A percentile compares a stretch with the other conserved stretches of the same genome.
phyloP scores from a whole-genome alignment of 2,888 invertebrate genomes.

The Drosophila paranaensis region DNA sequence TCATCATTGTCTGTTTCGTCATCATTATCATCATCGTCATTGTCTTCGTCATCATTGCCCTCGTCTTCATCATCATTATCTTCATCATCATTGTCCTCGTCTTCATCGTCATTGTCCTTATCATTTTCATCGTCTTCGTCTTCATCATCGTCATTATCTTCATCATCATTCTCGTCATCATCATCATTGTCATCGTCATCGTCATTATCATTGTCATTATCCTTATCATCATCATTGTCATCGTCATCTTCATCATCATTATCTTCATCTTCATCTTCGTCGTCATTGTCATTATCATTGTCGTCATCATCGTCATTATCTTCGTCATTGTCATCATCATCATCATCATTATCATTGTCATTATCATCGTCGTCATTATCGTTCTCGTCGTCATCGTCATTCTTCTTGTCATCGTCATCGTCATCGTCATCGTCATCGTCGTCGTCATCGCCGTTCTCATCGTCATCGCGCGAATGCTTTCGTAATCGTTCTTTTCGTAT shows the following conservation, averaged over 20 bases:
- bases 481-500: conserved; percentile 81
- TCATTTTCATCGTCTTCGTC: conserved; percentile 38
- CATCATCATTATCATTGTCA: conserved; percentile 82
- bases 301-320: conserved; percentile 84
- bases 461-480: conserved; percentile 84
- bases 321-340: conserved; percentile 84
- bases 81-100: not conserved
- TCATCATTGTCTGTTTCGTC: conserved; percentile 79
- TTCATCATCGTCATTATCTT: conserved; percentile 80
- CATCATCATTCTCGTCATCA: conserved; percentile 84
- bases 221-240: conserved; percentile 39
- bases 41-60: conserved; percentile 79
- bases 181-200: conserved; percentile 62
- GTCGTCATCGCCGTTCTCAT: conserved; percentile 83
- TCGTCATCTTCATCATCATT: conserved; percentile 47
- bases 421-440: conserved; percentile 69
- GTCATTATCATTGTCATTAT: conserved; percentile 56
- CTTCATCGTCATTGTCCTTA: conserved; percentile 39
- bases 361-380: conserved; percentile 36
- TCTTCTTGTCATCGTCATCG: conserved; percentile 62
- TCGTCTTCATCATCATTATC: conserved; percentile 73
- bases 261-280: conserved; percentile 81
- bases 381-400: conserved; percentile 55
- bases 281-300: conserved; percentile 83
- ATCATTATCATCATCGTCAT: conserved; percentile 82